phyloP scores from a whole-genome alignment of 2,888 invertebrate genomes.

The Eustalomyia histrio region DNA sequence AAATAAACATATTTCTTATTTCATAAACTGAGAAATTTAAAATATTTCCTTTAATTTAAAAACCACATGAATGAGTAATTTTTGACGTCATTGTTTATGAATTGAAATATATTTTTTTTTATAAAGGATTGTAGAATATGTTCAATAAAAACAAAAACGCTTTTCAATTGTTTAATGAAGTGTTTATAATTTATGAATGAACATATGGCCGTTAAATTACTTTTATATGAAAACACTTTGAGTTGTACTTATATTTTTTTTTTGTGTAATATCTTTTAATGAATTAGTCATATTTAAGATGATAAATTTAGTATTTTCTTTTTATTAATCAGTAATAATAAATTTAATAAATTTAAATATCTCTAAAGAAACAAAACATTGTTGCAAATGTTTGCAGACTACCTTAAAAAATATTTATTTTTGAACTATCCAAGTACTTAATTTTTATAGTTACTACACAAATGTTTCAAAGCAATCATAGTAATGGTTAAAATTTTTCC shows the following conservation, averaged over 20 bases:
- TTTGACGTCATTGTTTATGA: constrained; percentile 42
- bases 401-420: too few relatives aligned
- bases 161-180: constrained; percentile 49
- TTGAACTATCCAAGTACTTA: too few relatives aligned
- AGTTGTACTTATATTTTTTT: not conserved
- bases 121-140: not conserved
- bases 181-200: constrained; percentile 58
- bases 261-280: not conserved
- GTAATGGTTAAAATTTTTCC: too few relatives aligned
- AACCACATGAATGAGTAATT: not conserved
- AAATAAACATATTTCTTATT: not conserved
- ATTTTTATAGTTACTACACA: too few relatives aligned
- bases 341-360: not conserved
- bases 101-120: not conserved
- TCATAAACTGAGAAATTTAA: not conserved
- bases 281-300: not conserved
- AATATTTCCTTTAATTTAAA: too few relatives aligned
- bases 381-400: too few relatives aligned
- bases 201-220: constrained; percentile 40
- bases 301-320: not conserved
- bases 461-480: too few relatives aligned
- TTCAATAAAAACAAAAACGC: not conserved
- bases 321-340: not conserved
- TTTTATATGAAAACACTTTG: not conserved
- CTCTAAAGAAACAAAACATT: too few relatives aligned